Evolutionary conservation across 2,113 vertebrate species (phyloP).

Genomic region (Bambusicola thoracicus): DNA sequence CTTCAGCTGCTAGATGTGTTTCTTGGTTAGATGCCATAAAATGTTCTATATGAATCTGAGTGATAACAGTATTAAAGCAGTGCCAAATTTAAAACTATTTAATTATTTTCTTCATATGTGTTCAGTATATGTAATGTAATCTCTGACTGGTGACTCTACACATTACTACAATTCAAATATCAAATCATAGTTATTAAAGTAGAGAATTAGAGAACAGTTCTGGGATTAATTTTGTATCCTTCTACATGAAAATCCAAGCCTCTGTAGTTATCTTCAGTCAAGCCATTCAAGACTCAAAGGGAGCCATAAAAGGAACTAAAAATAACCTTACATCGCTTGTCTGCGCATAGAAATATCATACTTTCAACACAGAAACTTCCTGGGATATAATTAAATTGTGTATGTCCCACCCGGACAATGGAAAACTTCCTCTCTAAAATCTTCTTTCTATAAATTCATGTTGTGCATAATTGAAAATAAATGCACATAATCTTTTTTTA

Average conservation of each 20-base stretch:
- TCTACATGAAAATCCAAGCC: slow-evolving; percentile 25
- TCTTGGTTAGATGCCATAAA: neutral
- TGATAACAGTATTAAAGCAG: neutral
- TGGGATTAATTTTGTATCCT: slow-evolving; percentile 61
- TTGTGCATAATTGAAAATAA: neutral
- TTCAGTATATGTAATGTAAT: slow-evolving; percentile 17
- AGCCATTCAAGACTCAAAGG: slow-evolving; percentile 45
- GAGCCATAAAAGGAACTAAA: slow-evolving; percentile 55
- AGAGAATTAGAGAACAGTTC: slow-evolving; percentile 60
- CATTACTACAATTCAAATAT: slow-evolving; percentile 41
- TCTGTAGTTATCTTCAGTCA: slow-evolving; percentile 40
- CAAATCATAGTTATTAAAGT: slow-evolving; percentile 61
- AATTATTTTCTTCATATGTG: neutral
- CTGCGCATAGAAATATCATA: slow-evolving; percentile 31
- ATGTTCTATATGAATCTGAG: neutral
- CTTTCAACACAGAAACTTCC: slow-evolving; percentile 23
- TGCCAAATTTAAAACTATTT: slow-evolving; percentile 26
- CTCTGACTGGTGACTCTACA: neutral
- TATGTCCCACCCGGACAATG: neutral
- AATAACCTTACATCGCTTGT: slow-evolving; percentile 37
- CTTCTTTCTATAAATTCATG: neutral
- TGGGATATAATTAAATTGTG: slow-evolving; percentile 5
- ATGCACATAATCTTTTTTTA: neutral
- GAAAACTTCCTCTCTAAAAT: neutral
- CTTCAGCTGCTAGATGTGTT: neutral